Percentiles rank a stretch among this genome's conserved stretches.
Evolutionary conservation across 2,888 invertebrate genomes (phyloP).

Genomic region (Drosophila monieri): DNA sequence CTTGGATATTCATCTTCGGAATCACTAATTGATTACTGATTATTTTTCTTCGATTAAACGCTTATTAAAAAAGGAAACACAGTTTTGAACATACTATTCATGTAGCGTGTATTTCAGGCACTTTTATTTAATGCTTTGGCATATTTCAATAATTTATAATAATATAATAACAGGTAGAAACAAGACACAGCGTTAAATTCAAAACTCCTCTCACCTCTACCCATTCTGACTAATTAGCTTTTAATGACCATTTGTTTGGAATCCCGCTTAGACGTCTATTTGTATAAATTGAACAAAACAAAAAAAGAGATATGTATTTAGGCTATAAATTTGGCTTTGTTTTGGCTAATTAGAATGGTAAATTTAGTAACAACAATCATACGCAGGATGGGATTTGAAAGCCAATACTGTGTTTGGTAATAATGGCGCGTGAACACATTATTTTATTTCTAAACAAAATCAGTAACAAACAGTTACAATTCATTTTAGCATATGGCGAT

Average conservation of each 20-base stretch:
- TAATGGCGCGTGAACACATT: neutral
- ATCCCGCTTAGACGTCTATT: conserved; percentile 2
- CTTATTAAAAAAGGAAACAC: no score
- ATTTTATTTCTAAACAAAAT: neutral
- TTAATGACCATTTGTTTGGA: conserved; percentile 21
- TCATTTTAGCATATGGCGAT: neutral
- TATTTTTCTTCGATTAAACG: no score
- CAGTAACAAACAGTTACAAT: neutral
- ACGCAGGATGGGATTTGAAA: neutral
- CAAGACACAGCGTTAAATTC: no score
- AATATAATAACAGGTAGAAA: no score
- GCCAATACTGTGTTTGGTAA: neutral
- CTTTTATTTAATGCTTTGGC: no score
- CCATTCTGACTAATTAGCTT: conserved; percentile 21
- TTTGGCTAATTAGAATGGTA: conserved; percentile 54
- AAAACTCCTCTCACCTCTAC: neutral
- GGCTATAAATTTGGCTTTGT: conserved; percentile 49
- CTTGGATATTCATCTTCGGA: no score
- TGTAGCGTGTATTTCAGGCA: no score
- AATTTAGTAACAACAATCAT: conserved; percentile 11
- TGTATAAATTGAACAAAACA: conserved; percentile 32
- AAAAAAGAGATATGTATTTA: conserved; percentile 27
- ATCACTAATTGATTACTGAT: no score
- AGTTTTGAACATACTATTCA: no score
- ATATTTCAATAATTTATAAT: no score